Base-by-base conservation (phyloP, 2,113 vertebrate genomes). In the Psilopogon haemacephalus region DNA sequence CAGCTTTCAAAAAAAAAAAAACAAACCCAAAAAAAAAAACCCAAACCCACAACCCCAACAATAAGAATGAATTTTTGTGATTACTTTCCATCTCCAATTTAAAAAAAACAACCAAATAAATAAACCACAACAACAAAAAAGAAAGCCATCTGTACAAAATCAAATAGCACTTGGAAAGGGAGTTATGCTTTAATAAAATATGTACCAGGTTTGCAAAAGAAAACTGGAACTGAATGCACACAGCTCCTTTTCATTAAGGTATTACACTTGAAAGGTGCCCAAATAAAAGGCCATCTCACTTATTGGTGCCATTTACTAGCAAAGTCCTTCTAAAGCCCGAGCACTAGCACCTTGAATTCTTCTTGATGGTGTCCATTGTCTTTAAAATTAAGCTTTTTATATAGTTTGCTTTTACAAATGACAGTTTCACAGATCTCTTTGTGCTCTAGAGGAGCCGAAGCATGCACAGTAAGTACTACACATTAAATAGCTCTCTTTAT, bases 401-500 rank as follows among this genome's bases (percentile, higher is more conserved):
- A 32, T 17, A 74, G 27, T 75, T 77, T 83, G 35, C 44, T 93
- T 88, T 73, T 40, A 70, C 30, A 50, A 89, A 70, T 1, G 0
- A 42, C 30, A 32, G 21, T 60, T 93, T 80, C 64, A 74, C 59
- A 93, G 85, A 87, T 30, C 19, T 67, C 62, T 69, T 42, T 59
- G 44, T 18, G 84, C 48, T 81, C 62, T 32, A 20, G 74, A 89
- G 64, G 28, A 77, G 40, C 55, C 81, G 58, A 58, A 82, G 35
- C 64, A 48, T 26, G 33, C 58, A 79, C 40, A 56, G 48, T 59
- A 73, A 94, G 46, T 32, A 80, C 48, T 18, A 32, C 33, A 42
- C 59, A 54, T 85, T 86, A 90, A 95, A 89, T 15, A 86, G 21
- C 24, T 91, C 59, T 78, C 69, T 89, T 81, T 90, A 71, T 91